These are phyloP conservation scores for Lycodopsis pacificus DNA, from an alignment of 2,797 vertebrate genomes.

Conservation along the genomic window DNA sequence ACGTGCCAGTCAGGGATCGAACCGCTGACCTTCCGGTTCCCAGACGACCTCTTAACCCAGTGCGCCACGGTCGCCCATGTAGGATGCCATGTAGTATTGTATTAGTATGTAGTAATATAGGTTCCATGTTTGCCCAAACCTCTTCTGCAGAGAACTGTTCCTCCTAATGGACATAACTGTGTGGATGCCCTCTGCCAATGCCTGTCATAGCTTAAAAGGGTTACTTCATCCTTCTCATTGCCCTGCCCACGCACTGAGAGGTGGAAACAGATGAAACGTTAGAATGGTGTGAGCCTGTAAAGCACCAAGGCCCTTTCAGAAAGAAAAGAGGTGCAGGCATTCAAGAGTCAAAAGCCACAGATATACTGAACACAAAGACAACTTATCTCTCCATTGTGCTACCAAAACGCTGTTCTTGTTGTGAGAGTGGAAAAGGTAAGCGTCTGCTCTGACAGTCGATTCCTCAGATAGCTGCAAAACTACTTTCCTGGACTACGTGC, in stretches of 20 bases:
- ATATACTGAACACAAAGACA: neutral
- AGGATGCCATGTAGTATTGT: too few relatives aligned
- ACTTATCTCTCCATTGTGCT: neutral
- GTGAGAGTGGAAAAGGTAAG: conserved; percentile 1
- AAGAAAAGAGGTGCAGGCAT: neutral
- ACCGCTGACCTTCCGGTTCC: too few relatives aligned
- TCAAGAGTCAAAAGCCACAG: neutral
- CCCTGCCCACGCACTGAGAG: conserved; percentile 47
- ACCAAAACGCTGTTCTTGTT: neutral
- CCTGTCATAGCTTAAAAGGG: conserved; percentile 57
- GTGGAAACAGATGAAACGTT: conserved; percentile 35
- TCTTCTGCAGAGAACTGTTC: neutral
- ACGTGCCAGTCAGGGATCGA: too few relatives aligned
- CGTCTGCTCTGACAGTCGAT: neutral
- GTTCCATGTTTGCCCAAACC: neutral
- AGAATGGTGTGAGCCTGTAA: conserved; percentile 39
- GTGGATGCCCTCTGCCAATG: conserved; percentile 21
- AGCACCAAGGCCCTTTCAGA: neutral
- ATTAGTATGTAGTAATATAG: too few relatives aligned
- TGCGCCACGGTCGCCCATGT: too few relatives aligned
- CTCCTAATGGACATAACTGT: conserved; percentile 49
- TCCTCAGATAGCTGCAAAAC: conserved; percentile 27
- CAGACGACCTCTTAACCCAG: too few relatives aligned
- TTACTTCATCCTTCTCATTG: conserved; percentile 50
- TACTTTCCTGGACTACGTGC: conserved; percentile 43